These are phyloP conservation scores for Paramacrobiotus metropolitanus DNA, from an alignment of 1,140 invertebrate genomes.

Conservation along the genomic window DNA sequence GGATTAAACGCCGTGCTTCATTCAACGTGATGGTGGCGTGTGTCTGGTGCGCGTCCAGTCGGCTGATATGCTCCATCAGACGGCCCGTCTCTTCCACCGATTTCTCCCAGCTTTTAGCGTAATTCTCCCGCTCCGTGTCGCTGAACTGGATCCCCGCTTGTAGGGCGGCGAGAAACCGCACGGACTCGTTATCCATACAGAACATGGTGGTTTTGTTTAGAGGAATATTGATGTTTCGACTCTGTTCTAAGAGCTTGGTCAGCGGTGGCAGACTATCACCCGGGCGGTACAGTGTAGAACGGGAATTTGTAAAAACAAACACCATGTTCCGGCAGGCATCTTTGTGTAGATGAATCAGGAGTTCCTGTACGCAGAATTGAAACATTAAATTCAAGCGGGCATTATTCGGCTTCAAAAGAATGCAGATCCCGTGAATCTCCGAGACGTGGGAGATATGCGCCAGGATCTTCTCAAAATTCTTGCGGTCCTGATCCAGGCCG, in stretches of 20 bases:
- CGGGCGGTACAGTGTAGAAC: slow-evolving; percentile 12
- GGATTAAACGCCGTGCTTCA: not conserved
- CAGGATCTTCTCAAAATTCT: slow-evolving; percentile 16
- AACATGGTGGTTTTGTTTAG: slow-evolving; percentile 7
- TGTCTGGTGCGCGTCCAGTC: not conserved
- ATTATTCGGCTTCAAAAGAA: slow-evolving; percentile 13
- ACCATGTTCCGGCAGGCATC: slow-evolving; percentile 10
- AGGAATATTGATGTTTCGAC: slow-evolving; percentile 9
- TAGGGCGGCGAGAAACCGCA: slow-evolving; percentile 12
- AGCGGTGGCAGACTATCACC: slow-evolving; percentile 11
- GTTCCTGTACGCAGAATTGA: slow-evolving; percentile 12
- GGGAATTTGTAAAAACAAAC: slow-evolving; percentile 12
- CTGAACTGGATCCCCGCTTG: not conserved
- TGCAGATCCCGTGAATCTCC: slow-evolving; percentile 14
- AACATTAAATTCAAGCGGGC: slow-evolving; percentile 10
- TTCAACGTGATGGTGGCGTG: not conserved
- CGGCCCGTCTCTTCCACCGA: not conserved
- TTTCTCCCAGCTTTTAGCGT: not conserved
- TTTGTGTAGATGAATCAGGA: slow-evolving; percentile 13
- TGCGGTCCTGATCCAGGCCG: slow-evolving; percentile 14
- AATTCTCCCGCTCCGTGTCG: not conserved
- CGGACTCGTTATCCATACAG: slow-evolving; percentile 12
- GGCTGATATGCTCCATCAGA: not conserved
- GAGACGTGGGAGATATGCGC: slow-evolving; percentile 8
- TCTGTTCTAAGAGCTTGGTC: not conserved